Conservation (phyloP, 2,888 invertebrate genomes). For the Trachelus tabidus region DNA sequence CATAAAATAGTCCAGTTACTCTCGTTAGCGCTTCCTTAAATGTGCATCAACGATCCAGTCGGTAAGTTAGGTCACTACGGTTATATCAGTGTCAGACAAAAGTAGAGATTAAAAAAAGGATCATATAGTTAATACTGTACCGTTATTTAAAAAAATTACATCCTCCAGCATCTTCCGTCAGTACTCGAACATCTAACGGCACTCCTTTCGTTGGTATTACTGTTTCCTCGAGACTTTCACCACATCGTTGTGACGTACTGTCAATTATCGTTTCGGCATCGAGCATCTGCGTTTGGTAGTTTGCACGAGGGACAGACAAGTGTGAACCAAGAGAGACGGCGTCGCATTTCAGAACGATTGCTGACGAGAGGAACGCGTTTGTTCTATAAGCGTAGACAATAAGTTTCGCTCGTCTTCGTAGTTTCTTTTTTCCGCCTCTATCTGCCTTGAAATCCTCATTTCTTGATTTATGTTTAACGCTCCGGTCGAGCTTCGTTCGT, state of each 20-base stretch:
- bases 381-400: background rate
- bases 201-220: background rate
- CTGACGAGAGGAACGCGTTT: background rate
- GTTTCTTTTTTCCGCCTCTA: background rate
- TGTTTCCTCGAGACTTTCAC: background rate
- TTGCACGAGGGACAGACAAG: background rate
- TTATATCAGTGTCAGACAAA: background rate
- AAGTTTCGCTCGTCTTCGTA: background rate
- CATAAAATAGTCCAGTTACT: background rate
- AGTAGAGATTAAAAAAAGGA: background rate
- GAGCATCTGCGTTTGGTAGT: background rate
- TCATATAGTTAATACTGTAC: background rate
- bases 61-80: background rate
- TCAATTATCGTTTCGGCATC: background rate
- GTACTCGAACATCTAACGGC: background rate
- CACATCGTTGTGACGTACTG: background rate
- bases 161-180: background rate
- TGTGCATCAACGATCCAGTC: background rate
- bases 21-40: background rate
- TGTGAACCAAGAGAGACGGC: background rate
- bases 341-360: background rate
- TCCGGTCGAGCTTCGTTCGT: background rate
- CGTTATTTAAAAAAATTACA: background rate
- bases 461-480: background rate
- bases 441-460: background rate